phyloP scores from a whole-genome alignment of 2,888 invertebrate genomes.

The Sesia bembeciformis region DNA sequence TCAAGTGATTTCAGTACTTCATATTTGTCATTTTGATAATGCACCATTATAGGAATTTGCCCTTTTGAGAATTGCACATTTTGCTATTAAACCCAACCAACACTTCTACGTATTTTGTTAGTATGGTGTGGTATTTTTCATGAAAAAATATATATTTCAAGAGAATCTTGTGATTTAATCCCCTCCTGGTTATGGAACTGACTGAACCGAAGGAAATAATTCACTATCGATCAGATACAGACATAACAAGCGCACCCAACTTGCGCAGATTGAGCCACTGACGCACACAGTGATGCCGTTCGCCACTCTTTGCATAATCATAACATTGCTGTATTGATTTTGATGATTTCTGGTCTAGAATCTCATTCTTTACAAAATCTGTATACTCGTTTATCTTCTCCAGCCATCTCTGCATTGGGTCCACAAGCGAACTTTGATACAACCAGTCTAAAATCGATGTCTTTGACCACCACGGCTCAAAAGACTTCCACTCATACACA shows the following conservation, averaged over 20 bases:
- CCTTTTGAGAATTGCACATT: too few relatives aligned
- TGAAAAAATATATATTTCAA: too few relatives aligned
- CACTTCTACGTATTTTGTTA: too few relatives aligned
- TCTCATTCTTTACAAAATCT: conserved; percentile 15
- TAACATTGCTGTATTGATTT: not conserved
- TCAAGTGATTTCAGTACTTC: too few relatives aligned
- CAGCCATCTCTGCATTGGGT: conserved; percentile 55
- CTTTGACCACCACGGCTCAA: conserved; percentile 43
- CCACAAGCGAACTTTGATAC: conserved; percentile 45
- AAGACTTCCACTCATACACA: conserved; percentile 27
- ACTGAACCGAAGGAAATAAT: too few relatives aligned
- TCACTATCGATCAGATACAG: conserved; percentile 41
- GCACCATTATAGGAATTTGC: too few relatives aligned
- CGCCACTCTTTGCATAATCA: conserved; percentile 2
- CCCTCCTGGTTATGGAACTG: too few relatives aligned
- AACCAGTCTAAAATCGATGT: conserved; percentile 43
- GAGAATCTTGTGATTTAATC: too few relatives aligned
- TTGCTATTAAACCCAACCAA: too few relatives aligned
- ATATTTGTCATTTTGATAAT: too few relatives aligned
- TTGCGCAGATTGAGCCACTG: conserved; percentile 42
- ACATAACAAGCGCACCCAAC: conserved; percentile 31
- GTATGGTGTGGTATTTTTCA: too few relatives aligned
- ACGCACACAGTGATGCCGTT: conserved; percentile 21
- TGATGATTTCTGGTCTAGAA: not conserved
- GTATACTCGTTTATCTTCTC: conserved; percentile 38